A percentile compares a stretch with the other conserved stretches of the same genome.
Evolutionary conservation across 2,888 invertebrate species (phyloP).

Genomic region (Autographa pulchrina): DNA sequence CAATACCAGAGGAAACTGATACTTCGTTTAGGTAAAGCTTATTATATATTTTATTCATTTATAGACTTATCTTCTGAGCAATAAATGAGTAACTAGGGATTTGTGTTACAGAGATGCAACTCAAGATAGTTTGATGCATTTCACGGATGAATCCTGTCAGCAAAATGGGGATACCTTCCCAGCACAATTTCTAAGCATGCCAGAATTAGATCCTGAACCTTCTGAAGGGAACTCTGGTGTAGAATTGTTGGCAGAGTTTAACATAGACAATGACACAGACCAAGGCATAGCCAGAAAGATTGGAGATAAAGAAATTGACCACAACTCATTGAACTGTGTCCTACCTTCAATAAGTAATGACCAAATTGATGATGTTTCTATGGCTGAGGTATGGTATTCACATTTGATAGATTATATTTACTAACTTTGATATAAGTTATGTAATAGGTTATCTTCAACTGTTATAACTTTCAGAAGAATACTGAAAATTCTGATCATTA

Average conservation of each 20-base stretch:
- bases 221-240: conserved; percentile 69
- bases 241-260: conserved; percentile 81
- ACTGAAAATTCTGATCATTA: conserved; percentile 76
- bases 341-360: conserved; percentile 82
- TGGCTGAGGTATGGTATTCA: conserved; percentile 73
- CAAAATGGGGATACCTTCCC: conserved; percentile 75
- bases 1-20: conserved; percentile 38
- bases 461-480: conserved; percentile 69
- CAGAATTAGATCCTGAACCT: conserved; percentile 77
- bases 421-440: neutral
- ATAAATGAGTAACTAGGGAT: neutral
- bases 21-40: conserved; percentile 41
- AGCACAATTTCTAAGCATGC: conserved; percentile 80
- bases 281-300: conserved; percentile 71
- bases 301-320: conserved; percentile 66
- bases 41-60: neutral
- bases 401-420: neutral
- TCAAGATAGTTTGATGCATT: conserved; percentile 73
- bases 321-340: conserved; percentile 82
- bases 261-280: conserved; percentile 77
- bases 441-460: neutral
- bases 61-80: neutral
- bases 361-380: conserved; percentile 79
- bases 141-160: conserved; percentile 73
- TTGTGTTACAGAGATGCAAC: conserved; percentile 68